phyloP scores from a whole-genome alignment of 2,113 vertebrate species.

The Pseudolaguvia tuberculata region DNA sequence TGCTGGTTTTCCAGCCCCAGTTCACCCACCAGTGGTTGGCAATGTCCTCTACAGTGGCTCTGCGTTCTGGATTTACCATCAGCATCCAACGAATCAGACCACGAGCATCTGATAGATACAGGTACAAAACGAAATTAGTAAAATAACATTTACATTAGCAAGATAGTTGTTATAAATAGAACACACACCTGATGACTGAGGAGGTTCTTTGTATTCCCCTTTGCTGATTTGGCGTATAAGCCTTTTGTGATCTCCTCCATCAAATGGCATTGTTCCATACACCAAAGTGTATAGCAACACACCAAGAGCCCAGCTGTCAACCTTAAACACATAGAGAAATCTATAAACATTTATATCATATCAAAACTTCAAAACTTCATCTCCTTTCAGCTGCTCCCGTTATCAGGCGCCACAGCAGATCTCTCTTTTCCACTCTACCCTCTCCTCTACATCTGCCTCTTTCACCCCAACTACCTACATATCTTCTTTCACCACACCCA shows the following conservation, averaged over 20 bases:
- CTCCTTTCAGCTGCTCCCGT: no score
- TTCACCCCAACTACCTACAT: no score
- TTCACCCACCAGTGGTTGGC: conserved; percentile 99
- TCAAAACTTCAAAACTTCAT: no score
- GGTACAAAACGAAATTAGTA: not conserved
- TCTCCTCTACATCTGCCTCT: no score
- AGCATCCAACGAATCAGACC: conserved; percentile 99
- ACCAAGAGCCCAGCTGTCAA: conserved; percentile 98
- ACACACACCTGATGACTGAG: conserved; percentile 88
- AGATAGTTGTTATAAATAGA: no score
- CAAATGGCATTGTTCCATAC: conserved; percentile 97
- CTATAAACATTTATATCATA: no score
- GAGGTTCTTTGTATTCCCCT: conserved; percentile 95
- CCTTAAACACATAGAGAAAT: conserved; percentile 71
- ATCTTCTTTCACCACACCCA: no score
- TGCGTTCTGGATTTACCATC: conserved; percentile 96
- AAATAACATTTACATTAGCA: not conserved
- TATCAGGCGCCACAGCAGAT: no score
- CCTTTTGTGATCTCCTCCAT: conserved; percentile 95
- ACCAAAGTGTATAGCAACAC: conserved; percentile 96
- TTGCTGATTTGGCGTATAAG: conserved; percentile 98
- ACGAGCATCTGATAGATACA: conserved; percentile 78
- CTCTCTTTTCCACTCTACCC: no score
- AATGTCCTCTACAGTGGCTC: conserved; percentile 95
- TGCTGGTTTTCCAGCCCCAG: conserved; percentile 96